phyloP scores from a whole-genome alignment of 2,888 invertebrate species.

The Ophioninae sp. region DNA sequence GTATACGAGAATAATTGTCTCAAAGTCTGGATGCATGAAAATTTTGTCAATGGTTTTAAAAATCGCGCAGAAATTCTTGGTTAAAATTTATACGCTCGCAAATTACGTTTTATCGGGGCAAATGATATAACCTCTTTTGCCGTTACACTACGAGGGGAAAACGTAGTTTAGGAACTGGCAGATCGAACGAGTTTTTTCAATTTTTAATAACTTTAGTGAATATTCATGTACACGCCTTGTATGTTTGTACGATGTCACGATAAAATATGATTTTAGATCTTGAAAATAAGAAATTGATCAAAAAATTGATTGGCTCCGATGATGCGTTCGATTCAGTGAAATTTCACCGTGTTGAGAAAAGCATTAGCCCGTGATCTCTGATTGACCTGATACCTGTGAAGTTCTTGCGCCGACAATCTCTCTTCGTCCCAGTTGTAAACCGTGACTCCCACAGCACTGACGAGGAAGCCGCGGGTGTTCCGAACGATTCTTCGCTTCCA shows the following conservation, averaged over 20 bases:
- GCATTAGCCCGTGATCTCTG: no score
- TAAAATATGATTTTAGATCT: no score
- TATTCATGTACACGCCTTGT: no score
- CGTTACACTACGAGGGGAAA: no score
- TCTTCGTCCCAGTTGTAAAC: slow-evolving; percentile 85
- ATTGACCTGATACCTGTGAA: slow-evolving; percentile 79
- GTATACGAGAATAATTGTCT: neutral
- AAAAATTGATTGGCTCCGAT: no score
- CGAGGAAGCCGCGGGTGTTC: slow-evolving; percentile 82
- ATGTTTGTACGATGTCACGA: no score
- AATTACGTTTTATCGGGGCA: neutral
- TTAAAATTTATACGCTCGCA: neutral
- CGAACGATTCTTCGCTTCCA: slow-evolving; percentile 80
- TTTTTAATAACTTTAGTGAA: no score
- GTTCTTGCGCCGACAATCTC: slow-evolving; percentile 83
- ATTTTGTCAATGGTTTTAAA: neutral
- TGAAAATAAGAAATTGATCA: no score
- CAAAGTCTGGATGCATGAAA: neutral
- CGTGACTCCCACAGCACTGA: slow-evolving; percentile 83
- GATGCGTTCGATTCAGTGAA: no score
- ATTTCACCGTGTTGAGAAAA: no score
- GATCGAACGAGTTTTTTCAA: no score
- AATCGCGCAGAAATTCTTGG: neutral
- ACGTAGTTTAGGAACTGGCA: no score
- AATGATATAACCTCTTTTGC: neutral